phyloP scores from a whole-genome alignment of 2,888 invertebrate genomes.

The Papilio protenor region DNA sequence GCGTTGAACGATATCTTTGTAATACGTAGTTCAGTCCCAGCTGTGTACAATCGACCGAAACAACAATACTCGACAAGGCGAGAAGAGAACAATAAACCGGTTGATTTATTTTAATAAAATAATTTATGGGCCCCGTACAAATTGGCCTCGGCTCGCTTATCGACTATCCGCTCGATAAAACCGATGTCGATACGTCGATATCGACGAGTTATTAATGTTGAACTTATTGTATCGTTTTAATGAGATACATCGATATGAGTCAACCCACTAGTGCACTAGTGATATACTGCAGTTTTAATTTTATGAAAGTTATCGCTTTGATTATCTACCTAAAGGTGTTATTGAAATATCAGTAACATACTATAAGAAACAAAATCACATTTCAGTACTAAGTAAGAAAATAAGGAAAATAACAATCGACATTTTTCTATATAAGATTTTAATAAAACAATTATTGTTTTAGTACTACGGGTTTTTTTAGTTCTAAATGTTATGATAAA shows the following conservation, averaged over 20 bases:
- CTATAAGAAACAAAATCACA: not conserved
- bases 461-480: not conserved
- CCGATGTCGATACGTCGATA: constrained; percentile 72
- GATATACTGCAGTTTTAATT: constrained; percentile 25
- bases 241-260: constrained; percentile 55
- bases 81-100: constrained; percentile 80
- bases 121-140: constrained; percentile 80
- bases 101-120: constrained; percentile 83
- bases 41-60: constrained; percentile 55
- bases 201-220: constrained; percentile 72
- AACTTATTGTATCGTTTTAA: constrained; percentile 70
- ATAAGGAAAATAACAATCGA: not conserved
- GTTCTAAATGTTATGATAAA: not conserved
- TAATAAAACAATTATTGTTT: not conserved
- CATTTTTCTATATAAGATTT: not conserved
- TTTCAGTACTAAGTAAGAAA: not conserved
- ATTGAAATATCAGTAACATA: not conserved
- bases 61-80: constrained; percentile 74
- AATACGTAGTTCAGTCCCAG: constrained; percentile 41
- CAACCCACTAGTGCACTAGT: constrained; percentile 10
- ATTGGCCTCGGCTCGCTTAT: constrained; percentile 77
- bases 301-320: not conserved
- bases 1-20: constrained; percentile 38
- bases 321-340: not conserved
- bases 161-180: constrained; percentile 76